Percentiles rank a stretch among this genome's conserved stretches.
Conservation (phyloP, 2,113 vertebrate species). For the Excalfactoria chinensis region DNA sequence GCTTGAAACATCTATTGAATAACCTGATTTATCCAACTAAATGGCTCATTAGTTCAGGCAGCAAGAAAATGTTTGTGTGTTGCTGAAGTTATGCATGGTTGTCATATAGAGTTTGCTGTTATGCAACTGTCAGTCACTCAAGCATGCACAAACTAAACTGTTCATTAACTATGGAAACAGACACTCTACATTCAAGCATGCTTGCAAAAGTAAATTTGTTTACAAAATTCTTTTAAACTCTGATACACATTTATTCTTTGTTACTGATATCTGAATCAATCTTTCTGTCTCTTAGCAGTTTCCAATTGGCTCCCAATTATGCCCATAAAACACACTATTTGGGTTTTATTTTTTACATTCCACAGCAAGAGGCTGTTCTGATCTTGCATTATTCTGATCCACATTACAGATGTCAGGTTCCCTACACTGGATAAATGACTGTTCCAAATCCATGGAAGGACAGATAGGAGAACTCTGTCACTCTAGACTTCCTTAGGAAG, state of each 20-base stretch:
- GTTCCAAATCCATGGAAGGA: not conserved
- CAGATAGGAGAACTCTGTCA: not conserved
- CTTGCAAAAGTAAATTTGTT: not conserved
- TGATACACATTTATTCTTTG: not conserved
- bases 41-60: conserved; percentile 58
- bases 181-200: not conserved
- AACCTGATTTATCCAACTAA: conserved; percentile 45
- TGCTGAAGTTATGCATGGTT: conserved; percentile 28
- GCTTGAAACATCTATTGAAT: conserved; percentile 20
- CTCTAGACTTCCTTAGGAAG: not conserved
- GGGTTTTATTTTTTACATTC: not conserved
- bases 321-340: not conserved
- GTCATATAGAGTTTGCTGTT: conserved; percentile 46
- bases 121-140: not conserved
- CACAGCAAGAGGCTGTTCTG: not conserved
- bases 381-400: not conserved
- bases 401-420: not conserved
- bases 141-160: not conserved
- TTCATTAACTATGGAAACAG: conserved; percentile 23
- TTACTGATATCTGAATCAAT: not conserved
- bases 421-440: not conserved
- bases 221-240: not conserved
- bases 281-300: not conserved
- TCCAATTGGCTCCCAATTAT: not conserved
- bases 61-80: conserved; percentile 23